These are phyloP conservation scores for Myotis yumanensis DNA, from an alignment of 2,113 vertebrate species.

Conservation along the genomic window DNA sequence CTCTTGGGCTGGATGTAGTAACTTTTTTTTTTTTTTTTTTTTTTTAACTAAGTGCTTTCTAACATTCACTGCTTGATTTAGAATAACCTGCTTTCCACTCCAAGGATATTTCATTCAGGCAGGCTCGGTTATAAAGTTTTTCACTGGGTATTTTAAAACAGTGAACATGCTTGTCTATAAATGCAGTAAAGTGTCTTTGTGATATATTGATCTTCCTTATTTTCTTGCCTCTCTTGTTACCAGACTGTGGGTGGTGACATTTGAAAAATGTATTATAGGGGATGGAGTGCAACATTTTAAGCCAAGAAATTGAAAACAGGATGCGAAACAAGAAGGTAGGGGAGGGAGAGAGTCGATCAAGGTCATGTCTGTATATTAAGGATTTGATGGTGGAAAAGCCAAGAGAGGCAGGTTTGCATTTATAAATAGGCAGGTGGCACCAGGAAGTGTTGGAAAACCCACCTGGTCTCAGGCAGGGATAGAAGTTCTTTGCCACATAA, in stretches of 20 bases:
- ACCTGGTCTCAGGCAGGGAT: neutral
- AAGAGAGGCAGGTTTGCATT: neutral
- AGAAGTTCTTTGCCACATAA: neutral
- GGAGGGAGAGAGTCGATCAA: neutral
- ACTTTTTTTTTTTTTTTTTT: too few relatives aligned
- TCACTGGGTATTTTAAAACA: conserved; percentile 7
- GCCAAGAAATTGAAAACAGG: conserved; percentile 48
- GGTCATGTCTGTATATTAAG: neutral
- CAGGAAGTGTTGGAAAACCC: neutral
- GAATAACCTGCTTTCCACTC: conserved; percentile 8
- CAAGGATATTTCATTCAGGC: conserved; percentile 17
- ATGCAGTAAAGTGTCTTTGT: neutral
- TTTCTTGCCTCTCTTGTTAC: conserved; percentile 35
- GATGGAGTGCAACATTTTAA: conserved; percentile 11
- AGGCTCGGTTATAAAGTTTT: conserved; percentile 40
- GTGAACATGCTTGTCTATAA: neutral
- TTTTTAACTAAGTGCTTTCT: conserved; percentile 18
- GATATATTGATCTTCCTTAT: conserved; percentile 8
- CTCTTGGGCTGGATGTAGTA: neutral
- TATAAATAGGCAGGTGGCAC: neutral
- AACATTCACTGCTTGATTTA: neutral
- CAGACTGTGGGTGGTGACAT: neutral
- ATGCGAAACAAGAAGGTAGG: neutral
- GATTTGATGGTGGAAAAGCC: neutral
- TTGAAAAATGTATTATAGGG: conserved; percentile 28